These are phyloP conservation scores for Orthosia cruda DNA, from an alignment of 2,888 invertebrate species.

Conservation along the genomic window DNA sequence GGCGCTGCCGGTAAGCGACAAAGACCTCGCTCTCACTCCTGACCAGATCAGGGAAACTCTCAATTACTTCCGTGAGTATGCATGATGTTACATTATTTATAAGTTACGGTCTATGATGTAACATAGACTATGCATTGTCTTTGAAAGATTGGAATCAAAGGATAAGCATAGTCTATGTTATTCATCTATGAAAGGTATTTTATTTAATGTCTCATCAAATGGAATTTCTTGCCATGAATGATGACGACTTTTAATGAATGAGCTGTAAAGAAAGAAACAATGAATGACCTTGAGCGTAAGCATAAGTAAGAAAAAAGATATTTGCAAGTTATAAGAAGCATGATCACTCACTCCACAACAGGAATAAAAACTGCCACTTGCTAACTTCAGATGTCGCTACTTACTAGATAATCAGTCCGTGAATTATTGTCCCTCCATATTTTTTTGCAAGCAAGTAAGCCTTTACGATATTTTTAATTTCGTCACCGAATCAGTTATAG, in stretches of 20 bases:
- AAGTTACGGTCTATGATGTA: neutral
- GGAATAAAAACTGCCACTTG: neutral
- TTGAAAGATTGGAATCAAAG: constrained; percentile 12
- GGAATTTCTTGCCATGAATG: neutral
- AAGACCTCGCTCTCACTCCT: constrained; percentile 96
- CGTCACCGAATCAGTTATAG: too few species aligned
- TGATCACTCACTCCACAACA: neutral
- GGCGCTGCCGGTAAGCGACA: constrained; percentile 94
- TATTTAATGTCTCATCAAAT: neutral
- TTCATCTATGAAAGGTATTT: constrained; percentile 4
- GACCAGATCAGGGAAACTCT: constrained; percentile 99
- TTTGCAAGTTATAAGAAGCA: neutral
- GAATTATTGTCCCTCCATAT: too few species aligned
- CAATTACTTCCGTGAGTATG: constrained; percentile 98
- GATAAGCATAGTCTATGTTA: neutral
- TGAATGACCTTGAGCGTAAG: neutral
- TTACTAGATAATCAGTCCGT: neutral
- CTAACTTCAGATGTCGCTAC: neutral
- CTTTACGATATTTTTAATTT: too few species aligned
- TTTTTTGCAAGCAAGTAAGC: too few species aligned
- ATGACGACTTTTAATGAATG: neutral
- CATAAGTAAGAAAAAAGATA: neutral
- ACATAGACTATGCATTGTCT: constrained; percentile 30
- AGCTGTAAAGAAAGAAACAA: neutral
- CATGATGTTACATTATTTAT: constrained; percentile 4